Base-by-base conservation (phyloP, 2,797 vertebrate genomes). In the Tragopan temminckii region DNA sequence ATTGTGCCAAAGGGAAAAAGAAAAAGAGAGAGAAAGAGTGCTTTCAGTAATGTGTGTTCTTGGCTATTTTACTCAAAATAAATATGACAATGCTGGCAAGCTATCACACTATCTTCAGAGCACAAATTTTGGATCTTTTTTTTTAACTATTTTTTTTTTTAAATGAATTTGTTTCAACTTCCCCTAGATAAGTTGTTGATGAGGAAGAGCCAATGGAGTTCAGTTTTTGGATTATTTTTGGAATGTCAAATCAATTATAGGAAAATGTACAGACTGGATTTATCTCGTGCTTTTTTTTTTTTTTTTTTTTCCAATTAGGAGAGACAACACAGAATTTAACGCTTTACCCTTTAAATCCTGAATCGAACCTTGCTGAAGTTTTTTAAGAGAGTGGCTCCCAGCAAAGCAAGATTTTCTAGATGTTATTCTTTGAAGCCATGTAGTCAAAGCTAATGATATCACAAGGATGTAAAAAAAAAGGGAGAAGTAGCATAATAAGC, bases 1-100 rank as follows among this genome's bases (percentile, higher is more conserved):
- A 33, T 95, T 96, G 89, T 76, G n/a, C 38, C 78, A 91, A 91
- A 85, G 53, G 58, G 29, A 3, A 38, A 16, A 42, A 38, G n/a
- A 19, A 36, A 36, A n/a, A 33, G 31, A 55, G 13, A 59, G 14
- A 48, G 68, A 92, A 81, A 17, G 17, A 86, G 10, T 1, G 1
- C 5, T 71, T 92, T 92, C 67, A 93, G 63, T 79, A 86, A 83
- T 16, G 57, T 29, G 59, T 31, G 7, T 72, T 90, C 59, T 62
- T 90, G 45, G 42, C 48, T 90, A 40, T 2, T 70, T 33, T 27
- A 91, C 3, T 5, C 7, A 76, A 89, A 86, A 91, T 33, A 77
- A 81, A 82, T 1, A 3, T 17, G 33, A 57, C 14, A 86, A 57
- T 3, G n/a, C 7, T 48, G 80, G 16, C 16, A 92, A 83, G 14